These are phyloP conservation scores for Cebus imitator DNA, from an alignment of 2,113 vertebrate genomes.

Conservation along the genomic window DNA sequence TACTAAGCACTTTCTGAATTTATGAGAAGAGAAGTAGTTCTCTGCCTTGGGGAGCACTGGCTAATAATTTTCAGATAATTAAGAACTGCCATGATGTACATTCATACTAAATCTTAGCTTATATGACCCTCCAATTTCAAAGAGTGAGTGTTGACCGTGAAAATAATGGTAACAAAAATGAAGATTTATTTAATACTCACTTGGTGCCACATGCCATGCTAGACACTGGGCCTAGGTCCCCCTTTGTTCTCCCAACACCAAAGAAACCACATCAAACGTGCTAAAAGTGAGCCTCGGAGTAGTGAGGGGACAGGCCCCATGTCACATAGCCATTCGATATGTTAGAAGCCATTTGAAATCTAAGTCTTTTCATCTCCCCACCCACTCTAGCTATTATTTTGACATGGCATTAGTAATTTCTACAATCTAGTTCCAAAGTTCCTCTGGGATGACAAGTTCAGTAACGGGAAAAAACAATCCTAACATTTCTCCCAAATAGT, in stretches of 20 bases:
- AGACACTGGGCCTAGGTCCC: background rate
- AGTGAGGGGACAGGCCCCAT: too few species aligned
- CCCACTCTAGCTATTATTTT: background rate
- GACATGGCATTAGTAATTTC: background rate
- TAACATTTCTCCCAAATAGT: background rate
- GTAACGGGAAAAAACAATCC: background rate
- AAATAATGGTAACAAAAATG: background rate
- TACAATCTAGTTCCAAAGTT: background rate
- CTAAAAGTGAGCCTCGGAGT: background rate
- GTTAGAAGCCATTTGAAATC: background rate
- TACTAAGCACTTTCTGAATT: background rate
- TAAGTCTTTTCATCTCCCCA: background rate
- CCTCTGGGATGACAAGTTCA: background rate
- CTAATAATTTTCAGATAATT: slow-evolving; percentile 28
- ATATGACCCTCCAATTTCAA: background rate
- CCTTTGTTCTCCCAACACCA: background rate
- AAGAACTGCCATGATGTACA: background rate
- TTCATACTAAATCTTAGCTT: background rate
- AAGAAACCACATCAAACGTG: background rate
- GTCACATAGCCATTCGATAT: background rate
- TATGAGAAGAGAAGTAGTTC: background rate
- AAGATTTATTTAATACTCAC: background rate
- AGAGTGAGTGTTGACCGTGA: background rate
- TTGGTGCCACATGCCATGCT: fast-evolving
- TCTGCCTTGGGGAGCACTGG: background rate